phyloP scores from a whole-genome alignment of 35 echinoderm and acorn worm genomes.

The Apostichopus japonicus region DNA sequence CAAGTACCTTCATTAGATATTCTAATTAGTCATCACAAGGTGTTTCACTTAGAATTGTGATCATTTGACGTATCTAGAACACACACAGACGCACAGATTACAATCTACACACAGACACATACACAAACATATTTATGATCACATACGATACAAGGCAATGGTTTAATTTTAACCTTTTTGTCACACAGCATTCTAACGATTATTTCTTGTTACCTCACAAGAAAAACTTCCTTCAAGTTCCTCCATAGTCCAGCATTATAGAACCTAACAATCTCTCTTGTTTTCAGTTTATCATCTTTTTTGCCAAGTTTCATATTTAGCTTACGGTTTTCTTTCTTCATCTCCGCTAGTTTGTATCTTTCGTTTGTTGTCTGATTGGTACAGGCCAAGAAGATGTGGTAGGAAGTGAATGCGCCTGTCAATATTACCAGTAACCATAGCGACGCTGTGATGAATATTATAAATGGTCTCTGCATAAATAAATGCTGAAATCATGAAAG shows the following conservation, averaged over 20 bases:
- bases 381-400: slow-evolving; percentile 65
- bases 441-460: slow-evolving; percentile 75
- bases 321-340: neutral
- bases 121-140: too few species aligned
- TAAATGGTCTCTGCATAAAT: slow-evolving; percentile 72
- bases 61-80: too few species aligned
- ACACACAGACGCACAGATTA: too few species aligned
- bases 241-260: slow-evolving; percentile 23
- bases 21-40: too few species aligned
- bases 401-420: slow-evolving; percentile 66
- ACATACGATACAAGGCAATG: too few species aligned
- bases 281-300: neutral
- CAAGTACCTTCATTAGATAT: too few species aligned
- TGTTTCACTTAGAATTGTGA: too few species aligned
- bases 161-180: neutral
- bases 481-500: slow-evolving; percentile 64
- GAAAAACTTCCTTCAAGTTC: slow-evolving; percentile 36
- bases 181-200: neutral
- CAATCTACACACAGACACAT: too few species aligned
- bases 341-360: slow-evolving; percentile 70
- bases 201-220: neutral
- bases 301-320: neutral
- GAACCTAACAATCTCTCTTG: neutral
- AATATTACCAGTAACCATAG: slow-evolving; percentile 65
- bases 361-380: slow-evolving; percentile 94